Evolutionary conservation across 2,888 invertebrate species (phyloP), one percentile per base, ranked within the genome.

Genomic region (Ornithoptera priamus): DNA sequence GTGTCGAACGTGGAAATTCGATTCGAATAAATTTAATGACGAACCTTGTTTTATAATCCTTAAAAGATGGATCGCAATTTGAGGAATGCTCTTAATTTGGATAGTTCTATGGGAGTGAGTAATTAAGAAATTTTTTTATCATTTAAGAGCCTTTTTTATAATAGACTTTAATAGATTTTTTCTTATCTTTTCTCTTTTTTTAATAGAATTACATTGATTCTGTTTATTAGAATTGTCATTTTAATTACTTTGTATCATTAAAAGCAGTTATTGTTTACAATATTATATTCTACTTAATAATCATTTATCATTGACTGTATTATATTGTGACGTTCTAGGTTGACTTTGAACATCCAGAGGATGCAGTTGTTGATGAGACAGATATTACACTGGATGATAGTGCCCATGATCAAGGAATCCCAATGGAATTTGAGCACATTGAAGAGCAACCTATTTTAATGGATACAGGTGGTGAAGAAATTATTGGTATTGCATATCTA

Each of bases 381-480:
- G 88, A 88, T 64, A 87, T 91, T 22, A 77, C 79, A 39, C 78
- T 92, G 39, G 87, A 86, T 68, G 72, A 73, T 1, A 78, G 77
- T 24, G 74, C 73, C 2, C 84, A 87, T 73, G 85, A 82, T 56
- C 81, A 78, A 22, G 83, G 81, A 56, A 87, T 91, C 42, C 80
- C 86, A 1, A 91, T 93, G 90, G 89, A 91, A 62, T 89, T 89
- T 82, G 88, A 87, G 59, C 81, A 85, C 24, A 85, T 85, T 71
- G 85, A 88, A 65, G 90, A 89, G 65, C 86, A 89, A 63, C 81
- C 85, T 42, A 85, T 87, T 71, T 79, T 91, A 0, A 88, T 92
- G 88, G 91, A 90, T 53, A 83, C 89, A 18, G 87, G 82, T n/a
- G 80, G 75, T 77, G 90, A 92, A 80, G 92, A 91, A 83, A 87